These are phyloP conservation scores for Napeogenes inachia DNA, from an alignment of 2,888 invertebrate species.

Conservation along the genomic window DNA sequence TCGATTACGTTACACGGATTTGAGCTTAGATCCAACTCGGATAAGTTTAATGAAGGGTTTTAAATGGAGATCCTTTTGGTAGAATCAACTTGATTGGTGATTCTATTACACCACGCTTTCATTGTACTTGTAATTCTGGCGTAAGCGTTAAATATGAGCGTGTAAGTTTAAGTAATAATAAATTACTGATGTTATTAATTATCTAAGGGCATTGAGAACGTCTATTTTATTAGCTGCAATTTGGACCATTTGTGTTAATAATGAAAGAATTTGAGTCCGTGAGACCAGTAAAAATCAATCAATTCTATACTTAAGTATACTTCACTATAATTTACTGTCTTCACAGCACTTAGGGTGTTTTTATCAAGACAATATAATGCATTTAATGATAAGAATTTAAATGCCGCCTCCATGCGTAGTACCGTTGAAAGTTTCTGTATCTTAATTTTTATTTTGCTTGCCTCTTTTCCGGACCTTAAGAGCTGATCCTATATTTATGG, in stretches of 20 bases:
- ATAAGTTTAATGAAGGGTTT: constrained; percentile 72
- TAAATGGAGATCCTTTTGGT: constrained; percentile 55
- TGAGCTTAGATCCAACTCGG: constrained; percentile 60
- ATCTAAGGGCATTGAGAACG: constrained; percentile 10
- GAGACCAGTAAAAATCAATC: no score
- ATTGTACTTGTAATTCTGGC: constrained; percentile 25
- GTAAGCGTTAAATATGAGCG: constrained; percentile 12
- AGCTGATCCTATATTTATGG: constrained; percentile 45
- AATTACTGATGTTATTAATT: constrained; percentile 7
- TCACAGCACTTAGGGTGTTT: no score
- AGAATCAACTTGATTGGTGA: constrained; percentile 56
- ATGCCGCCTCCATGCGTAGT: constrained; percentile 49
- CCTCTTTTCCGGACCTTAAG: constrained; percentile 56
- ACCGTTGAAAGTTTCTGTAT: constrained; percentile 45
- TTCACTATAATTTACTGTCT: no score
- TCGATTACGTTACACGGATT: constrained; percentile 72
- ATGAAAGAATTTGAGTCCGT: no score
- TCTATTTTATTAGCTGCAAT: no score
- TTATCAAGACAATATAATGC: constrained; percentile 36
- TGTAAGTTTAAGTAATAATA: constrained; percentile 9
- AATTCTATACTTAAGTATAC: no score
- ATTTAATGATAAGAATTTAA: constrained; percentile 48
- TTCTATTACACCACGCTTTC: constrained; percentile 40
- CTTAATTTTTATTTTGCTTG: constrained; percentile 65
- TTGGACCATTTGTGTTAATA: no score